Conservation (phyloP, 2,113 vertebrate genomes). For the Amia ocellicauda region DNA sequence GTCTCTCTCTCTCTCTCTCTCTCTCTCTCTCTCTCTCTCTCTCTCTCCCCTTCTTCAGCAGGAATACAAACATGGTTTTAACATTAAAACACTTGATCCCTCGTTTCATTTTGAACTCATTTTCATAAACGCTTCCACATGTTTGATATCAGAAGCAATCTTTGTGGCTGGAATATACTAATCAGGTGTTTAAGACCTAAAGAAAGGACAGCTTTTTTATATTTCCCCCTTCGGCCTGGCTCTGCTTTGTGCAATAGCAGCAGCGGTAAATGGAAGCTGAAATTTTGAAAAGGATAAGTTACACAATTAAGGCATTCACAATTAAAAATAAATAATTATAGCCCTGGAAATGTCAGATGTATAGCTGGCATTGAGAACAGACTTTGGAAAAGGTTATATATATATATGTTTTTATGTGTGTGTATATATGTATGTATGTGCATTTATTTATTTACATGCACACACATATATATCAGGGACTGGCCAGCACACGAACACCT, state of each 20-base stretch:
- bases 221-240: background rate
- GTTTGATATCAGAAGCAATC: constrained; percentile 23
- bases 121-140: constrained; percentile 23
- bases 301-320: too few relatives aligned
- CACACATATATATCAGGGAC: too few relatives aligned
- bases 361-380: too few relatives aligned
- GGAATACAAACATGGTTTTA: constrained; percentile 31
- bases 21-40: background rate
- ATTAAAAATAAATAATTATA: too few relatives aligned
- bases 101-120: constrained; percentile 27
- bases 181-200: background rate
- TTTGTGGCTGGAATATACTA: constrained; percentile 11
- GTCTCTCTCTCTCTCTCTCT: constrained; percentile 12
- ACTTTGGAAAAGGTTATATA: too few relatives aligned
- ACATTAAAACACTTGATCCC: constrained; percentile 30
- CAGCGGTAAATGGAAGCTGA: too few relatives aligned
- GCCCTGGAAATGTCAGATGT: too few relatives aligned
- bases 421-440: too few relatives aligned
- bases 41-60: constrained; percentile 13
- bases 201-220: background rate
- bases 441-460: too few relatives aligned
- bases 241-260: background rate
- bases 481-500: too few relatives aligned
- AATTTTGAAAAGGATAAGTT: too few relatives aligned
- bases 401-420: too few relatives aligned